Conservation (phyloP, 1,140 invertebrate species). For the Periplaneta americana region DNA sequence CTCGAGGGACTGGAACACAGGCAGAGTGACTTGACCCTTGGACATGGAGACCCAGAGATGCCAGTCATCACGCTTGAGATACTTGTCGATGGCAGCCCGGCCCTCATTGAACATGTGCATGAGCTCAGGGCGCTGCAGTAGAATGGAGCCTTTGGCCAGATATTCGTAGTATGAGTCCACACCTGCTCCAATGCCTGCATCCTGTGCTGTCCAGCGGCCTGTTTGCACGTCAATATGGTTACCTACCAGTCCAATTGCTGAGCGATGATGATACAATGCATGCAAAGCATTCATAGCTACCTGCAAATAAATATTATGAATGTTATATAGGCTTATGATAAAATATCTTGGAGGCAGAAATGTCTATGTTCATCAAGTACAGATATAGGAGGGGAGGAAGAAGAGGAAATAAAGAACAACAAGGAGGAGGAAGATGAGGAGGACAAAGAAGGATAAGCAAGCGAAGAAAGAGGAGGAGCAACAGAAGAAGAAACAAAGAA, state of each 20-base stretch:
- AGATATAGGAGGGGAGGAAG: too few relatives aligned
- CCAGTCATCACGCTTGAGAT: slow-evolving; percentile 91
- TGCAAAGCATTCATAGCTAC: slow-evolving; percentile 89
- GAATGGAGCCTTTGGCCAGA: slow-evolving; percentile 80
- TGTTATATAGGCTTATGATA: not conserved
- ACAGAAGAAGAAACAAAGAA: too few relatives aligned
- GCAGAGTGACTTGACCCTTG: slow-evolving; percentile 90
- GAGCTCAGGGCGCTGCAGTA: slow-evolving; percentile 77
- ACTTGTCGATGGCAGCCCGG: slow-evolving; percentile 72
- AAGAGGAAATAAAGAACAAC: too few relatives aligned
- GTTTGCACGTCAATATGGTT: slow-evolving; percentile 96
- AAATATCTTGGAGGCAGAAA: too few relatives aligned
- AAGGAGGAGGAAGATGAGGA: too few relatives aligned
- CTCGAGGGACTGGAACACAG: slow-evolving; percentile 97
- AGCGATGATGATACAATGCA: slow-evolving; percentile 79
- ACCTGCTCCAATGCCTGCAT: slow-evolving; percentile 89
- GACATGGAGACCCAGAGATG: slow-evolving; percentile 96
- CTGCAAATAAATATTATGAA: slow-evolving; percentile 31
- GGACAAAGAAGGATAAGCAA: too few relatives aligned
- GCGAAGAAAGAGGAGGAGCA: too few relatives aligned
- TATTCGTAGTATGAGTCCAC: slow-evolving; percentile 99
- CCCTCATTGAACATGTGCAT: slow-evolving; percentile 89
- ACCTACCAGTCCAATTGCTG: slow-evolving; percentile 86
- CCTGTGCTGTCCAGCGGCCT: slow-evolving; percentile 94
- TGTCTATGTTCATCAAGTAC: too few relatives aligned